These are phyloP conservation scores for Cheilinus undulatus DNA, from an alignment of 2,113 vertebrate species.

Conservation along the genomic window DNA sequence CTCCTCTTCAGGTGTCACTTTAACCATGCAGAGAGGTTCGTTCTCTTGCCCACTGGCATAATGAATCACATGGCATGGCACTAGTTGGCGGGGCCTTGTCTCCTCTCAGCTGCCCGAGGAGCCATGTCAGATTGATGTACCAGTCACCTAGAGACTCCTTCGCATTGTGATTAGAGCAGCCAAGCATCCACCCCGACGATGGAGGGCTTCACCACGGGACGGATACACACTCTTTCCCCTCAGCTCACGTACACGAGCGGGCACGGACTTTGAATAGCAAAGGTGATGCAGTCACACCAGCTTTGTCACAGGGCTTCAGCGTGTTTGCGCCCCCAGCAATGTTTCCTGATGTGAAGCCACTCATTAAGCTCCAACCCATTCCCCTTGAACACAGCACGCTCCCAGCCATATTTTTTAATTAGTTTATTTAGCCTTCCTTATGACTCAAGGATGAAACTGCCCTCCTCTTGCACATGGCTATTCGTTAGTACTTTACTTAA, in stretches of 20 bases:
- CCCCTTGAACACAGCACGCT: constrained; percentile 80
- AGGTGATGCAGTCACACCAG: constrained; percentile 77
- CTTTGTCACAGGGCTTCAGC: constrained; percentile 65
- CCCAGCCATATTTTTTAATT: constrained; percentile 81
- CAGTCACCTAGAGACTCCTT: constrained; percentile 78
- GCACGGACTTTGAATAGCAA: constrained; percentile 68
- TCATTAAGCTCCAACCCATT: constrained; percentile 81
- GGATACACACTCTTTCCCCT: constrained; percentile 29
- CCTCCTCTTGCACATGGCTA: constrained; percentile 65
- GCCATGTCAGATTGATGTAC: constrained; percentile 82
- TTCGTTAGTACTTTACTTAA: constrained; percentile 54
- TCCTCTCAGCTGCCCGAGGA: constrained; percentile 75
- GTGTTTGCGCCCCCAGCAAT: constrained; percentile 71
- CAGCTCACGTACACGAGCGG: constrained; percentile 19
- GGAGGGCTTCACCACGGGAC: constrained; percentile 54
- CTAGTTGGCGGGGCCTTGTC: constrained; percentile 68
- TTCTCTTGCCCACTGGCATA: constrained; percentile 66
- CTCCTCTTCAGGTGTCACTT: constrained; percentile 62
- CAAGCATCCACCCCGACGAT: constrained; percentile 65
- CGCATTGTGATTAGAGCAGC: constrained; percentile 75
- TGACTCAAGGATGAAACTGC: constrained; percentile 72
- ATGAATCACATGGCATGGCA: constrained; percentile 74
- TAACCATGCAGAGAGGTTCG: constrained; percentile 63
- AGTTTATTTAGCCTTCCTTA: constrained; percentile 79
- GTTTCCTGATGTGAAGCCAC: constrained; percentile 80